phyloP scores from a whole-genome alignment of 1,140 invertebrate genomes.

The Druon quercuslanigerum region DNA sequence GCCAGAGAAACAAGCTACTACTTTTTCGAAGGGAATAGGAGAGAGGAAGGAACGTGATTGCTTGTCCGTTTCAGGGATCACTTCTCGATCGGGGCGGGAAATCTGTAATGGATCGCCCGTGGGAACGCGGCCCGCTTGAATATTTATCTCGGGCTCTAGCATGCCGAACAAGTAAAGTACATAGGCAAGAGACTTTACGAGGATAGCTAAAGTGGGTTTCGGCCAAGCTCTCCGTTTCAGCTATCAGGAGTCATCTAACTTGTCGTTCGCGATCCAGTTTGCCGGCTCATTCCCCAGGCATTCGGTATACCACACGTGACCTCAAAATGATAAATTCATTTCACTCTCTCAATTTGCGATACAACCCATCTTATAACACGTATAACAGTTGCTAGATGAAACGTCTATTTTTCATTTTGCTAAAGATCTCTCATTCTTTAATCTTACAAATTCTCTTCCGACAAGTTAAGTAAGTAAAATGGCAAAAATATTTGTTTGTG shows the following conservation, averaged over 20 bases:
- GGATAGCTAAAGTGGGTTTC: constrained; percentile 3
- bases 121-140: constrained; percentile 10
- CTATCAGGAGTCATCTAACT: constrained; percentile 38
- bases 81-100: constrained; percentile 25
- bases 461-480: no score
- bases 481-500: no score
- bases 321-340: constrained; percentile 62
- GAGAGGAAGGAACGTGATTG: constrained; percentile 27
- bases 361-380: constrained; percentile 30
- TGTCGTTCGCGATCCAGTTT: constrained; percentile 44
- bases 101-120: constrained; percentile 15
- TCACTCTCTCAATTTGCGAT: constrained; percentile 41
- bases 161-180: not conserved
- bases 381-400: no score
- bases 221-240: not conserved
- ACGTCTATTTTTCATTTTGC: no score
- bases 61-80: constrained; percentile 16
- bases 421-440: no score
- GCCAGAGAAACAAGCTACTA: not conserved
- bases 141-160: constrained; percentile 10
- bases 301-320: constrained; percentile 36
- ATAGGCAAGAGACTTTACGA: not conserved
- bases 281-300: constrained; percentile 50
- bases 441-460: no score
- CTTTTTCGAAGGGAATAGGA: constrained; percentile 12